A percentile compares a stretch with the other conserved stretches of the same genome.
Evolutionary conservation across 2,888 invertebrate genomes (phyloP).

Genomic region (Terebella lapidaria): DNA sequence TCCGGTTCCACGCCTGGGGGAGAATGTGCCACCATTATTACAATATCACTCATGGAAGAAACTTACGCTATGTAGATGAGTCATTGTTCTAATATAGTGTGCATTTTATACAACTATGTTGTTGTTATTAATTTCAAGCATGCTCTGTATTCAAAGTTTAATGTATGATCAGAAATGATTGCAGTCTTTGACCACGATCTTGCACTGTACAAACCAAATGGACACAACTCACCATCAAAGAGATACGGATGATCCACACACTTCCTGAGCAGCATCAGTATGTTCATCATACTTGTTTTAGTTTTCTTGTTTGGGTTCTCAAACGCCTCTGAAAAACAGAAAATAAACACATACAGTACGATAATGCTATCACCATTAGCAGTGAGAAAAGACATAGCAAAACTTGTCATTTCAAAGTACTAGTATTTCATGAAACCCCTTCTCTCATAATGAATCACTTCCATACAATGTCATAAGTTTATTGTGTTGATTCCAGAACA

Average conservation of each 20-base stretch:
- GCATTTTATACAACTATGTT: background rate
- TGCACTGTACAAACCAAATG: too few relatives aligned
- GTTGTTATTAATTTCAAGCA: too few relatives aligned
- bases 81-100: background rate
- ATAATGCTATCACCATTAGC: background rate
- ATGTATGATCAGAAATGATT: too few relatives aligned
- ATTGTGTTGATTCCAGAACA: too few relatives aligned
- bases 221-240: constrained; percentile 52
- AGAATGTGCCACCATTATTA: background rate
- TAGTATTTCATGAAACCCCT: too few relatives aligned
- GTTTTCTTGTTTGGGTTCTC: constrained; percentile 20
- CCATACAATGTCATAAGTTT: too few relatives aligned
- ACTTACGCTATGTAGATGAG: background rate
- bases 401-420: too few relatives aligned
- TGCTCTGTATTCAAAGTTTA: too few relatives aligned
- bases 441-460: too few relatives aligned
- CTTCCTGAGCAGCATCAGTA: constrained; percentile 53
- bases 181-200: too few relatives aligned
- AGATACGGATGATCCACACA: constrained; percentile 55
- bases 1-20: constrained; percentile 56
- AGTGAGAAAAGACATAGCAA: too few relatives aligned
- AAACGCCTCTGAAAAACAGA: constrained; percentile 33
- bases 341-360: background rate
- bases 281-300: constrained; percentile 45
- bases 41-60: background rate